Percentiles rank a stretch among this genome's conserved stretches.
Conservation (phyloP, 1,140 invertebrate genomes). For the Harpegnathos saltator region DNA sequence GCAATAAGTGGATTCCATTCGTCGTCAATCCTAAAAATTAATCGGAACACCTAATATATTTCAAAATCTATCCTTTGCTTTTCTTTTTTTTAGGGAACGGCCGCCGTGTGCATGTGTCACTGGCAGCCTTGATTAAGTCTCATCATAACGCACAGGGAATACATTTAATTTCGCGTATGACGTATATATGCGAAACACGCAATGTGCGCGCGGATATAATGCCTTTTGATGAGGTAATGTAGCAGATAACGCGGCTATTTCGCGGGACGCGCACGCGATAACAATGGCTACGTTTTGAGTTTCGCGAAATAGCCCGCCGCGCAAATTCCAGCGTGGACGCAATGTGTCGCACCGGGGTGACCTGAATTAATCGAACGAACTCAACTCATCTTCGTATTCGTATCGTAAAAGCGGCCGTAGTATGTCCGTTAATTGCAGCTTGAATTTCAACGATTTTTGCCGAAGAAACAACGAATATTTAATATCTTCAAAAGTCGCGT, state of each 20-base stretch:
- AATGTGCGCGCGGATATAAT: conserved; percentile 20
- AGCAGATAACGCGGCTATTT: conserved; percentile 55
- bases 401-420: too few species aligned
- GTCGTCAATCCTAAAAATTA: too few species aligned
- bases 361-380: conserved; percentile 7
- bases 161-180: conserved; percentile 66
- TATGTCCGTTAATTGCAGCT: too few species aligned
- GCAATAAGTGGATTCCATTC: too few species aligned
- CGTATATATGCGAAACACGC: conserved; percentile 56
- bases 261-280: conserved; percentile 14
- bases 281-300: neutral
- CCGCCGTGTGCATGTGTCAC: conserved; percentile 26
- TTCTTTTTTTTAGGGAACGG: conserved; percentile 18
- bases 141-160: neutral
- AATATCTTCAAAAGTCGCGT: too few species aligned
- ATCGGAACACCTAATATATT: too few species aligned
- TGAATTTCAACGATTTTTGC: too few species aligned
- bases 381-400: neutral
- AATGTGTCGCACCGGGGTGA: neutral
- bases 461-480: too few species aligned
- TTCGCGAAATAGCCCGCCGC: conserved; percentile 7
- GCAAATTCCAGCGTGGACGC: neutral
- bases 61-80: too few species aligned
- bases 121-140: conserved; percentile 61
- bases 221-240: conserved; percentile 67